Conservation (phyloP, 1,140 invertebrate genomes). For the Drosophila truncata region DNA sequence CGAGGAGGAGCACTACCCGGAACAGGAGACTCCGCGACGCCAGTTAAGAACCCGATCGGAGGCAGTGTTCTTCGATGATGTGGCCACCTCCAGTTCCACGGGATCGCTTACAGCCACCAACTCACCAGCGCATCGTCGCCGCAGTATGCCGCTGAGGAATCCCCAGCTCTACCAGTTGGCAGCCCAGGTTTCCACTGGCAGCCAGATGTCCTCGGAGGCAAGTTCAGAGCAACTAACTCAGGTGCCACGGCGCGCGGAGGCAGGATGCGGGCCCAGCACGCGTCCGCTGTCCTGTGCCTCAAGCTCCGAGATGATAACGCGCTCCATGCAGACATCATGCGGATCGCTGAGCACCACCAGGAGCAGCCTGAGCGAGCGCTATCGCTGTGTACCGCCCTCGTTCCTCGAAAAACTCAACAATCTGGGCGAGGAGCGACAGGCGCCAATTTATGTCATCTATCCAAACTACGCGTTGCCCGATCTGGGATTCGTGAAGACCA, state of each 20-base stretch:
- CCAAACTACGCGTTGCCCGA: constrained; percentile 96
- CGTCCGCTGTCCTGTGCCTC: constrained; percentile 74
- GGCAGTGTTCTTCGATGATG: constrained; percentile 74
- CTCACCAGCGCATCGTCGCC: constrained; percentile 77
- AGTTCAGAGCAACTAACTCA: constrained; percentile 84
- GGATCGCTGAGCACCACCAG: constrained; percentile 77
- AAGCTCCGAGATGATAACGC: constrained; percentile 88
- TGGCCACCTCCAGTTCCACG: constrained; percentile 72
- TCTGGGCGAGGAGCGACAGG: constrained; percentile 87
- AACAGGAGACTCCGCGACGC: constrained; percentile 59
- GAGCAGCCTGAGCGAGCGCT: constrained; percentile 77
- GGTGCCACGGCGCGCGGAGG: constrained; percentile 54
- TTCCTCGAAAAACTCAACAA: constrained; percentile 89
- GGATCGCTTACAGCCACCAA: constrained; percentile 75
- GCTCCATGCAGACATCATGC: constrained; percentile 90
- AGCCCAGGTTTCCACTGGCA: constrained; percentile 67
- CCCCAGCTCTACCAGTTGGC: constrained; percentile 77
- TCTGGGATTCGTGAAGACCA: constrained; percentile 91
- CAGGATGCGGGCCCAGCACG: constrained; percentile 30
- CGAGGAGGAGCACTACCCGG: constrained; percentile 65
- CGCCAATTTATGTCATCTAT: constrained; percentile 95
- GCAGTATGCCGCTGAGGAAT: constrained; percentile 79
- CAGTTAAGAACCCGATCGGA: constrained; percentile 59
- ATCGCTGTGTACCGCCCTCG: constrained; percentile 88
- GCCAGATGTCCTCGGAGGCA: constrained; percentile 76